Evolutionary conservation across 2,113 vertebrate species (phyloP).

Genomic region (Rattus rattus): DNA sequence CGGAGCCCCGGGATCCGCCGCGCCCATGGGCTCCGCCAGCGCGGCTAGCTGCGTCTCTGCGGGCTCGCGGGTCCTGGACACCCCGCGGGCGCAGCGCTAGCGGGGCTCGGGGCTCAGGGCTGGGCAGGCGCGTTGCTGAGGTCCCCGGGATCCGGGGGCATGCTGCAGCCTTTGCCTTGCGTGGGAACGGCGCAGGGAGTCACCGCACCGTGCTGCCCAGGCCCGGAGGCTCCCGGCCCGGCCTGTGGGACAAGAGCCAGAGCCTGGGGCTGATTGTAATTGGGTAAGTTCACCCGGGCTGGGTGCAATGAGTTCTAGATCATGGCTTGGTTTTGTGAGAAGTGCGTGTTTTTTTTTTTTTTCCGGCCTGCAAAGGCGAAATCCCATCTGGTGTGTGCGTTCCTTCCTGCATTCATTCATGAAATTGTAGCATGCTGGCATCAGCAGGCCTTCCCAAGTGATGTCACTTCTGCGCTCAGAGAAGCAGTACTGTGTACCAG

Average conservation of each 20-base stretch:
- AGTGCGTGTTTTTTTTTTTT: background rate
- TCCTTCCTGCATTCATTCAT: background rate
- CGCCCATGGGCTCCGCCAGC: background rate
- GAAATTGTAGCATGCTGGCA: background rate
- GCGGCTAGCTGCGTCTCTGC: background rate
- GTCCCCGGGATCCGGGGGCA: background rate
- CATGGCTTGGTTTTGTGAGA: background rate
- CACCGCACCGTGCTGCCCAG: background rate
- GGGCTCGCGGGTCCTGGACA: background rate
- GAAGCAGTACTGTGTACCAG: rapidly evolving
- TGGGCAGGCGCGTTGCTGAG: background rate
- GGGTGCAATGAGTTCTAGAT: background rate
- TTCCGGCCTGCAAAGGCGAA: background rate
- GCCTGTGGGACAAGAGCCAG: background rate
- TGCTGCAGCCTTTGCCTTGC: background rate
- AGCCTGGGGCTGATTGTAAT: constrained; percentile 76
- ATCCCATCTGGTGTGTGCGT: background rate
- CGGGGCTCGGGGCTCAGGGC: background rate
- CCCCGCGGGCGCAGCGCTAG: background rate
- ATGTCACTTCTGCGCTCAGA: background rate
- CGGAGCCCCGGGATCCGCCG: background rate
- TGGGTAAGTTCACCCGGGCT: constrained; percentile 80
- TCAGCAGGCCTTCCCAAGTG: background rate
- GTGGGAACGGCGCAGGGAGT: background rate
- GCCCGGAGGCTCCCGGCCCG: background rate